These are phyloP conservation scores for Geodia barretti DNA, from an alignment of 37 sponge, comb jelly and placozoan species.

Conservation along the genomic window DNA sequence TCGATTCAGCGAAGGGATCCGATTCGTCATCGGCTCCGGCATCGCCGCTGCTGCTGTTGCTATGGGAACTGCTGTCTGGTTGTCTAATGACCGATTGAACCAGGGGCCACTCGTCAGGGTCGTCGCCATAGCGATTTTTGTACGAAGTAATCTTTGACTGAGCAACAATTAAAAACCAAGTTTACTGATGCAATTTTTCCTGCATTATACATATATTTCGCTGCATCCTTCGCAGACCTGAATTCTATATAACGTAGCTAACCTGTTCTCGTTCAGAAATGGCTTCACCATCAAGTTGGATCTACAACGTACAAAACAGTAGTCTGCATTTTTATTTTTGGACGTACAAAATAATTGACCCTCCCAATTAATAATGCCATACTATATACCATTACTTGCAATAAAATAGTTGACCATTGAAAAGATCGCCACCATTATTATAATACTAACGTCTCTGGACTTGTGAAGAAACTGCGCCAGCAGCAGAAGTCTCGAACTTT, in stretches of 20 bases:
- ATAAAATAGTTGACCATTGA: too few relatives aligned
- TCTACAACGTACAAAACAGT: too few relatives aligned
- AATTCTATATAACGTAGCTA: background rate
- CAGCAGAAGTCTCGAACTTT: conserved; percentile 19
- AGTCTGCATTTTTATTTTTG: too few relatives aligned
- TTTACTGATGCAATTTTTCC: background rate
- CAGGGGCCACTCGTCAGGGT: conserved; percentile 57
- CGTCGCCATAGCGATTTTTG: conserved; percentile 20
- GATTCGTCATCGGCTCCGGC: background rate
- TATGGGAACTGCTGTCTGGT: background rate
- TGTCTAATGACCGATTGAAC: conserved; percentile 11
- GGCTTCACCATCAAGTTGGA: background rate
- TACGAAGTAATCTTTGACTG: conserved; percentile 44
- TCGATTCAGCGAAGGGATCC: background rate
- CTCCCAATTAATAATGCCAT: too few relatives aligned
- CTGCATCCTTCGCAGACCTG: background rate
- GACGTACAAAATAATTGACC: too few relatives aligned
- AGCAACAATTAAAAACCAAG: background rate
- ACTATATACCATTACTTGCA: too few relatives aligned
- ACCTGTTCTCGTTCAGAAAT: background rate
- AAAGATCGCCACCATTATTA: too few relatives aligned
- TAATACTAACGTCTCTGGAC: conserved; percentile 28
- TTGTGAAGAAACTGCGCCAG: conserved; percentile 58
- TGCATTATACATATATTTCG: background rate
- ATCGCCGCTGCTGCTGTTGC: background rate